These are phyloP conservation scores for Scolopax rusticola DNA, from an alignment of 2,797 vertebrate species.

Conservation along the genomic window DNA sequence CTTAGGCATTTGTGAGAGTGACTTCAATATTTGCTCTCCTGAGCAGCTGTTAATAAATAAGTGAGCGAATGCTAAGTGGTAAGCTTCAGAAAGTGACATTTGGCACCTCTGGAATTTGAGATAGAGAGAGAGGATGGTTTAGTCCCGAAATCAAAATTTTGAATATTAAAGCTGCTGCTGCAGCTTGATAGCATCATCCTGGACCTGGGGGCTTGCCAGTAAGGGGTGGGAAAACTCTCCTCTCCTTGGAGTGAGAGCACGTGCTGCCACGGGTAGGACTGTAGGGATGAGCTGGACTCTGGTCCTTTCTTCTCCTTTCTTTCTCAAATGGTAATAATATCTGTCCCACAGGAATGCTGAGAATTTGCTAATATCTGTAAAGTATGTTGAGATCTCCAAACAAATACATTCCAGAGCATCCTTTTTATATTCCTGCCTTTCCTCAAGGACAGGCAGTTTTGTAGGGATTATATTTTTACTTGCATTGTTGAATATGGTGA, in stretches of 20 bases:
- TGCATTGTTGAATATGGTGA: not conserved
- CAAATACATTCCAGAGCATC: constrained; percentile 6
- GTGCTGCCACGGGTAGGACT: not conserved
- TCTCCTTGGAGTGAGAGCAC: accelerated
- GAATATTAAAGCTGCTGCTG: not conserved
- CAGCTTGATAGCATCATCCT: not conserved
- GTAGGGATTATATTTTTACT: not conserved
- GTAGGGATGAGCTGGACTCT: not conserved
- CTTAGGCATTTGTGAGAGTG: not conserved
- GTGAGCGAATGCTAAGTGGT: not conserved
- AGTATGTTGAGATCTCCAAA: not conserved
- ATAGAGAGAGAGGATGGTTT: not conserved
- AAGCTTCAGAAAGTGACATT: not conserved
- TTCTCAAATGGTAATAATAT: not conserved
- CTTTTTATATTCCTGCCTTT: not conserved
- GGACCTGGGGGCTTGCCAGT: not conserved
- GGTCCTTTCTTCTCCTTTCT: not conserved
- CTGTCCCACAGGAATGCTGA: constrained; percentile 36
- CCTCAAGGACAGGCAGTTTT: not conserved
- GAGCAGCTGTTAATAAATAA: not conserved
- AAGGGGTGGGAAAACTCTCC: not conserved
- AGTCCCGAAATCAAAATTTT: not conserved
- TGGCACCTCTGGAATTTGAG: not conserved
- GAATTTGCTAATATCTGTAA: constrained; percentile 8
- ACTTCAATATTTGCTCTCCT: not conserved